These are phyloP conservation scores for Phrixothrix hirtus DNA, from an alignment of 2,888 invertebrate species.

Conservation along the genomic window DNA sequence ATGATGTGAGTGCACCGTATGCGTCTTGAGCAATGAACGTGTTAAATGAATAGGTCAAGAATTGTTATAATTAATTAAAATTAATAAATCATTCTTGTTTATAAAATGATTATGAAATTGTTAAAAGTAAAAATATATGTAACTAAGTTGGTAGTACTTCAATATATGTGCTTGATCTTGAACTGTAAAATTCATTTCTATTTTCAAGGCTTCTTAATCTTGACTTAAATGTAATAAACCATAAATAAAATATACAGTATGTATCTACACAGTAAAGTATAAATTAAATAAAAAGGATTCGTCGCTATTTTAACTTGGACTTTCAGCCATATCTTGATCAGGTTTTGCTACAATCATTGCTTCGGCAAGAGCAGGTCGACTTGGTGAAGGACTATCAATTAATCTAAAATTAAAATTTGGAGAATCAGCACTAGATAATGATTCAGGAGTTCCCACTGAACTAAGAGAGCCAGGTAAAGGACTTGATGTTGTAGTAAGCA, in stretches of 20 bases:
- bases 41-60: no score
- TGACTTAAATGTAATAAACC: no score
- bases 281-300: background rate
- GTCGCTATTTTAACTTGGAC: constrained; percentile 48
- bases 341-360: constrained; percentile 51
- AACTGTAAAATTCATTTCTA: no score
- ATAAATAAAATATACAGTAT: background rate
- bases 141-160: no score
- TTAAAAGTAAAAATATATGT: no score
- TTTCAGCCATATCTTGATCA: constrained; percentile 55
- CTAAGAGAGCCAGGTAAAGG: constrained; percentile 61
- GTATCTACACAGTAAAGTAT: background rate
- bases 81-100: no score
- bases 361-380: constrained; percentile 51
- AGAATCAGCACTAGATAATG: constrained; percentile 64
- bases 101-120: no score
- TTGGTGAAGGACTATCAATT: constrained; percentile 62
- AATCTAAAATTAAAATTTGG: constrained; percentile 61
- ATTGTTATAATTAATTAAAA: no score
- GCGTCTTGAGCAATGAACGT: no score
- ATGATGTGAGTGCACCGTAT: no score
- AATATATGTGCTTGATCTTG: no score
- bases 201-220: no score
- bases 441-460: constrained; percentile 65
- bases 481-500: constrained; percentile 55